Percentiles rank a stretch among this genome's conserved stretches.
Conservation (phyloP, 2,888 invertebrate species). For the Trachelus stipa region DNA sequence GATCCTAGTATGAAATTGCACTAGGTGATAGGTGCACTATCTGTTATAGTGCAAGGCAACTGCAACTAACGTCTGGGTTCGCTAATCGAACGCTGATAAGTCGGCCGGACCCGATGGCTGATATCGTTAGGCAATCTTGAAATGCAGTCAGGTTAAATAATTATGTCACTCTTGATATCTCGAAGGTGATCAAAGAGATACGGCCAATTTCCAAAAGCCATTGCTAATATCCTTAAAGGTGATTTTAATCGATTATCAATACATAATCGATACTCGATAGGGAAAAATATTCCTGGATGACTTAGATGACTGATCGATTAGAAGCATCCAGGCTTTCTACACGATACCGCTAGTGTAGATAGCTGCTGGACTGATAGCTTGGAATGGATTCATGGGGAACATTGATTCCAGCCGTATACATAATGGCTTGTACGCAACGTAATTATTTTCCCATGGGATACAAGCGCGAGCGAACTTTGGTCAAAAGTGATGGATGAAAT, state of each 20-base stretch:
- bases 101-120: not conserved
- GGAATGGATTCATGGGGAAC: not conserved
- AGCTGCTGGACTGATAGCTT: not conserved
- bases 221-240: not conserved
- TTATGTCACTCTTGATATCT: not conserved
- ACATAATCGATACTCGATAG: not conserved
- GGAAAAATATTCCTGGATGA: not conserved
- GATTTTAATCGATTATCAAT: not conserved
- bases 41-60: constrained; percentile 23
- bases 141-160: not conserved
- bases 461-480: too few relatives aligned
- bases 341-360: not conserved
- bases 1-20: not conserved
- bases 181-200: not conserved
- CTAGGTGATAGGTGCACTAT: not conserved
- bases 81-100: constrained; percentile 36
- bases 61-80: constrained; percentile 33
- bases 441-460: too few relatives aligned
- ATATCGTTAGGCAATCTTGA: not conserved
- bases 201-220: not conserved
- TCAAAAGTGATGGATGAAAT: too few relatives aligned
- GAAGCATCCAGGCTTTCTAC: not conserved
- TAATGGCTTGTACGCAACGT: too few relatives aligned
- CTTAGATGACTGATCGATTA: not conserved
- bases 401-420: too few relatives aligned